Evolutionary conservation across 2,113 vertebrate genomes (phyloP).

Genomic region (Apodemus sylvaticus): DNA sequence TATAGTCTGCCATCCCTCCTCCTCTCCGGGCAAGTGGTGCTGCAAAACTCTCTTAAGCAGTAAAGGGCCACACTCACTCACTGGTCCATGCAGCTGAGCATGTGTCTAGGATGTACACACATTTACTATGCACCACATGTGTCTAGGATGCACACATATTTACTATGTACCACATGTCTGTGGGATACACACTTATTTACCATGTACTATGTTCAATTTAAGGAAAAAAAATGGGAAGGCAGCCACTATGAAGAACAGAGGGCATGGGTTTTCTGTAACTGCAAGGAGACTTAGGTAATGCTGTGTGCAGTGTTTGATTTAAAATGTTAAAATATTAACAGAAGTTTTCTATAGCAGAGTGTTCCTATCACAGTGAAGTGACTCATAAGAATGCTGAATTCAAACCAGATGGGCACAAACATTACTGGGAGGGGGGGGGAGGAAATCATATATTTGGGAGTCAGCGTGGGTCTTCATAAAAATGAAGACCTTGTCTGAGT

Average conservation of each 20-base stretch:
- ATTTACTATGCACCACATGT: conserved; percentile 66
- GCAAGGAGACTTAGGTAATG: conserved; percentile 83
- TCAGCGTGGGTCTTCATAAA: conserved; percentile 88
- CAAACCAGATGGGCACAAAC: conserved; percentile 92
- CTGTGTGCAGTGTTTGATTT: conserved; percentile 83
- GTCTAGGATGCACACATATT: conserved; percentile 67
- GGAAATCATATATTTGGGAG: conserved; percentile 88
- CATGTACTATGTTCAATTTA: conserved; percentile 70
- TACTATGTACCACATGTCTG: background rate
- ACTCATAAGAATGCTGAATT: conserved; percentile 91
- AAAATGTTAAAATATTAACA: conserved; percentile 89
- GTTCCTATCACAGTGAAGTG: conserved; percentile 91
- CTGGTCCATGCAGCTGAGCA: conserved; percentile 74
- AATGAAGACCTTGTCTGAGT: conserved; percentile 88
- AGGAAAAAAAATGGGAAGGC: conserved; percentile 72
- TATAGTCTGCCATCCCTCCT: conserved; percentile 81
- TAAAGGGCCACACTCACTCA: conserved; percentile 78
- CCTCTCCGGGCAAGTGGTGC: conserved; percentile 47
- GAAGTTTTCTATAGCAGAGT: conserved; percentile 86
- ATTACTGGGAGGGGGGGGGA: conserved; percentile 81
- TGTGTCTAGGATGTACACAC: conserved; percentile 49
- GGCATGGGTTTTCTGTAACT: conserved; percentile 63
- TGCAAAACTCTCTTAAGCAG: conserved; percentile 75
- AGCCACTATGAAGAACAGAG: conserved; percentile 56
- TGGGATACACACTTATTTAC: conserved; percentile 72